Base-by-base conservation (phyloP, 2,797 vertebrate species). In the Botia kubotai region DNA sequence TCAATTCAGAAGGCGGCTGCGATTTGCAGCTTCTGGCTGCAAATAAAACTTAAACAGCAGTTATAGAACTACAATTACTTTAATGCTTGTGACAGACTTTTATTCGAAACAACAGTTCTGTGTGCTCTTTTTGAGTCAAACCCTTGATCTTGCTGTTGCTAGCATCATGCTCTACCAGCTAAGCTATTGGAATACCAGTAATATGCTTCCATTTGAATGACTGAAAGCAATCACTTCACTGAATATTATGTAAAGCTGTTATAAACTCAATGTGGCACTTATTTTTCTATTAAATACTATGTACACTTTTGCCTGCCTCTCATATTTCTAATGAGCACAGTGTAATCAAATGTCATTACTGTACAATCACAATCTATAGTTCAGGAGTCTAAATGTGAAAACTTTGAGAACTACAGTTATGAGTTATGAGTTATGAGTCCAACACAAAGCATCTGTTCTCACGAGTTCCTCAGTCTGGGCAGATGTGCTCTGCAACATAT, bases 391-490 rank as follows among this genome's bases (percentile, higher is more conserved):
- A 75, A 77, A 83, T 75, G 66, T 79, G 69, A 82, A 68, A 63
- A 76, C 79, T 76, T 53, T 73, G 68, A 83, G 85, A 78, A 79
- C 80, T 84, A 84, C 87, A n/a, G n/a, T n/a, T n/a, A n/a, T n/a
- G n/a, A n/a, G n/a, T n/a, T n/a, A n/a, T n/a, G n/a, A 75, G 75
- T 29, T 85, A 78, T 73, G 36, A 75, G 77, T 87, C 88, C 87
- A 84, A 90, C 88, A 90, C 91, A 91, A 85, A 91, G 84, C 89
- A 86, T 90, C 89, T 89, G 87, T 93, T 93, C 87, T 90, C 86
- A 79, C 82, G 46, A 58, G 71, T 75, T 77, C 63, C 26, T 58
- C 85, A 83, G 80, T 84, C 89, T 71, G 17, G 84, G 88, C 90
- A 91, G 91, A 92, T 91, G 90, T 82, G 72, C 80, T 77, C 48